Base-by-base conservation (phyloP, 2,888 invertebrate species). In the Pterostichus niger region DNA sequence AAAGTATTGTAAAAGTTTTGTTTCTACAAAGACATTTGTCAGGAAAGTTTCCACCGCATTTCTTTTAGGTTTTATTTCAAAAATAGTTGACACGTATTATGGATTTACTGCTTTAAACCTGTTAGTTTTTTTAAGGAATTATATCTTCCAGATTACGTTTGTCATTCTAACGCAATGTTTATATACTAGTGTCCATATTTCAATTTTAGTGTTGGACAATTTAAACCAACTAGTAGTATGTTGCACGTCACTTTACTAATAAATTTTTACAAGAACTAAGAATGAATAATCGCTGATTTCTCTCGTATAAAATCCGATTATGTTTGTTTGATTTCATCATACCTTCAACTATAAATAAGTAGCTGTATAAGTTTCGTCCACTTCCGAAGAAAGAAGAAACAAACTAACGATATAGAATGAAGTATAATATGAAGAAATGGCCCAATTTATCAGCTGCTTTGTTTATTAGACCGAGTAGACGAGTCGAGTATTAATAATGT, bases 401-500 rank as follows among this genome's bases (percentile, higher is more conserved):
- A 24, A 24, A 24, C 24, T 24, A 24, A 24, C 24, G 24, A 24
- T 24, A 24, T 24, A 24, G 24, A 24, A 24, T 24, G 24, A 24
- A 24, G 24, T 1, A 24, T 24, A 24, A 24, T 6, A 40, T 40
- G 5, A 40, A 40, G 40, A 5, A 59, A 59, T 59, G 59, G 59
- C 31, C 59, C 59, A 24, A 59, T 59, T 59, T 59, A 59, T 59
- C 59, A 59, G 59, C 31, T 59, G 24, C 59, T 59, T 59, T 59
- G 59, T 59, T 59, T 59, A 56, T 56, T 56, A 15, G 54, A 15
- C 15, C 54, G 54, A 15, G 54, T 56, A 13, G 24, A 24, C 24
- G 24, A 24, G 24, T 24, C 1, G 13, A 24, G 24, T 24, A 64
- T 64, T 64, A 64, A 64, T 64, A 64, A 64, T n/a, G 35, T 11